Percentiles rank a stretch among this genome's conserved stretches.
phyloP scores from a whole-genome alignment of 2,113 vertebrate genomes.

The Setophaga petechia region DNA sequence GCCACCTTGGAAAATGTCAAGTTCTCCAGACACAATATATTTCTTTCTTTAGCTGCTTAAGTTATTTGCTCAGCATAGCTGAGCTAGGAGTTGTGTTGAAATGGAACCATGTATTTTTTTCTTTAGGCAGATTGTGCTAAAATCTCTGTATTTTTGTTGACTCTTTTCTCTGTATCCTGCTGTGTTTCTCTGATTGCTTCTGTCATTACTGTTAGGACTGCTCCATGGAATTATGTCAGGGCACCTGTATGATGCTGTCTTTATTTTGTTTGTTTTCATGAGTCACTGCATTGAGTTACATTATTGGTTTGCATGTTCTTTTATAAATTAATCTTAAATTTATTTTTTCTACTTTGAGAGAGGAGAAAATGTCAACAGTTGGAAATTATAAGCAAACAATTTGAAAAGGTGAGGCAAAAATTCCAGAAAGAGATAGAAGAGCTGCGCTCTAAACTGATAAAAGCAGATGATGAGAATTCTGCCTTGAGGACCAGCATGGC shows the following conservation, averaged over 20 bases:
- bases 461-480: constrained; percentile 84
- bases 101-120: background rate
- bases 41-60: background rate
- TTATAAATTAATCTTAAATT: background rate
- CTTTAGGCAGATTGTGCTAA: background rate
- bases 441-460: constrained; percentile 77
- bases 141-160: background rate
- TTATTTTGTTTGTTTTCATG: background rate
- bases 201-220: background rate
- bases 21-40: background rate
- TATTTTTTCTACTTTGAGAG: constrained; percentile 61
- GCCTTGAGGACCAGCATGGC: constrained; percentile 86
- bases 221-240: background rate
- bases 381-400: constrained; percentile 72
- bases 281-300: background rate
- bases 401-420: constrained; percentile 80
- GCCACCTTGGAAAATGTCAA: background rate
- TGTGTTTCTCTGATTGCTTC: background rate
- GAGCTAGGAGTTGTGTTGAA: background rate
- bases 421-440: constrained; percentile 76
- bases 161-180: background rate
- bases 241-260: background rate
- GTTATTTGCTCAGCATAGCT: background rate
- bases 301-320: background rate
- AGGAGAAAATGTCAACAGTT: constrained; percentile 79